Conservation (phyloP, 2,113 vertebrate genomes). For the Antechinus flavipes region DNA sequence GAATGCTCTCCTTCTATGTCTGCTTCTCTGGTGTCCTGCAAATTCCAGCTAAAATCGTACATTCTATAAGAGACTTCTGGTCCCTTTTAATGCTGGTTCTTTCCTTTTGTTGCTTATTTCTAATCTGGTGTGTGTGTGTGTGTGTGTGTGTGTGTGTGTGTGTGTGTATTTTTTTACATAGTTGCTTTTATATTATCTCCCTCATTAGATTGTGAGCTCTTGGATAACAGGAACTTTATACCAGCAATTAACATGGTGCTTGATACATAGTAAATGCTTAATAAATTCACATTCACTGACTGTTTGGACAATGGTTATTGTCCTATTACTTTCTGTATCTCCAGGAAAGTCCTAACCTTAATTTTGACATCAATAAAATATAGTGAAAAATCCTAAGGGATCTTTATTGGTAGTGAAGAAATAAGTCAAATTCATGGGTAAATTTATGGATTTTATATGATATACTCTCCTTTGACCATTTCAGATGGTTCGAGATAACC, state of each 20-base stretch:
- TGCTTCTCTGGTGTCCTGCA: not conserved
- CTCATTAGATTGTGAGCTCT: not conserved
- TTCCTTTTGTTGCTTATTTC: not conserved
- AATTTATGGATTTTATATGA: not conserved
- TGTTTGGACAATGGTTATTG: not conserved
- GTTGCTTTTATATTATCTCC: not conserved
- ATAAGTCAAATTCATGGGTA: not conserved
- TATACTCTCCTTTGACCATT: not conserved
- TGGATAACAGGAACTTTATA: not conserved
- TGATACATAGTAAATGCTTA: not conserved
- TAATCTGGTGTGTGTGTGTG: not conserved
- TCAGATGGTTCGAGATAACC: not conserved
- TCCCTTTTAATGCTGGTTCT: not conserved
- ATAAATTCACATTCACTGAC: not conserved
- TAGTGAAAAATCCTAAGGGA: not conserved
- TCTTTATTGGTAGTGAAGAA: not conserved
- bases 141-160: no score
- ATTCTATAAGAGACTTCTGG: not conserved
- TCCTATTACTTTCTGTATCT: not conserved
- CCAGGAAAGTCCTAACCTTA: not conserved
- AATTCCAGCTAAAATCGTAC: not conserved
- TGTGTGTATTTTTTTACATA: not conserved
- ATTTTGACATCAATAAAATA: not conserved
- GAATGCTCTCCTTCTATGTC: not conserved
- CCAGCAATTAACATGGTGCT: not conserved